Base-by-base conservation (phyloP, 2,113 vertebrate genomes). In the Tachysurus fulvidraco region DNA sequence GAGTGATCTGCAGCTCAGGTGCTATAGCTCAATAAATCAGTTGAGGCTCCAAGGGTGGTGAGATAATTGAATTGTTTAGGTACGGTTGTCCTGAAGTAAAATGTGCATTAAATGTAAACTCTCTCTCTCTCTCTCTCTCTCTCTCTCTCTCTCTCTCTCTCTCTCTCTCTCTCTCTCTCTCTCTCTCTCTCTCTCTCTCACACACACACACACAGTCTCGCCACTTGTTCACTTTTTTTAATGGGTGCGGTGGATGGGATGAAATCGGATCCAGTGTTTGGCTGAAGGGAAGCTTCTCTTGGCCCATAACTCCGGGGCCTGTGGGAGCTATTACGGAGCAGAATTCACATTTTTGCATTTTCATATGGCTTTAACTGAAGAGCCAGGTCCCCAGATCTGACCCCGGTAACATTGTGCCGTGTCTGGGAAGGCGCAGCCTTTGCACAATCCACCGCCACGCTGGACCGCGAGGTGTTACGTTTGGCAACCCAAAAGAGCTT, bases 301-400 rank as follows among this genome's bases (percentile, higher is more conserved):
- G 88, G 91, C 91, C 80, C 21, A 28, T 52, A 84, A 80, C 62
- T 8, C 44, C 0, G 86, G 84, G 87, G 85, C 87, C 87, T 90
- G 84, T 74, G 91, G 88, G 91, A 91, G 88, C 82, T 73, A 87
- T 91, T 89, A 90, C 83, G 54, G 88, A 86, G 87, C 81, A 88
- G 80, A 90, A 87, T 86, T 88, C 84, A 87, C 86, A 89, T 91
- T 91, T 88, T 91, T 90, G 78, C 88, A 54, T 90, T 89, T 91
- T 86, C 89, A 89, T 86, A 88, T 89, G 89, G 89, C 82, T 91
- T 89, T 91, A 88, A 89, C 89, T 90, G 87, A 59, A 88, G 88
- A 79, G 87, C 80, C 64, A 52, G 57, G 64, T 88, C 89, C 87
- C 83, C 85, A 71, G 77, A 30, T 16, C 78, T 89, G 88, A 90